Evolutionary conservation across 1,140 invertebrate genomes (phyloP), one percentile per base, ranked within the genome.

Genomic region (Micrasema minimum): DNA sequence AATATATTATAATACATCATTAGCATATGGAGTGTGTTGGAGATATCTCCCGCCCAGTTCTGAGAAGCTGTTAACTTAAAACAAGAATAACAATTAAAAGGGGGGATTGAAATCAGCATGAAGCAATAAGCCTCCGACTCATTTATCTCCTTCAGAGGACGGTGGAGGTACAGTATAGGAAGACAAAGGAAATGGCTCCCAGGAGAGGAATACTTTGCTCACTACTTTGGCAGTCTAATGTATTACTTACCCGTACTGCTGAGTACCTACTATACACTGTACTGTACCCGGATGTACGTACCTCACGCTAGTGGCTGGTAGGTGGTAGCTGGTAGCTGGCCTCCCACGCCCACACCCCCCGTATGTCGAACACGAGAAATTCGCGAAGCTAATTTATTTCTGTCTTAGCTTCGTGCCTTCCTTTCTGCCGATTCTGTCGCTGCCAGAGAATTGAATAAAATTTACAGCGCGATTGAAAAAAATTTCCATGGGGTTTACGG

Each of bases 171-270:
- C 38, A 26, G 46, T 35, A 45, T 68, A 41, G 59, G 37, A 72
- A 75, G 73, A 75, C 73, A 75, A 75, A 72, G 73, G 66, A 66
- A 72, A 75, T 72, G 53, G 66, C 66, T 75, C 73, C 73, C 70
- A 46, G 22, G 73, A 72, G 73, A 69, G 66, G 64, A 66, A 74
- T 74, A 71, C 72, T 74, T 74, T 74, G 69, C 72, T 74, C 69
- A 66, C 69, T 71, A 74, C 72, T 74, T 74, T 74, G 72, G 69
- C 72, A 74, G 69, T 74, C 72, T 74, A 71, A 74, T 74, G 72
- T 74, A 74, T 71, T 74, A 69, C 72, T 70, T 66, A 67, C 67
- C n/a, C 64, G n/a, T n/a, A n/a, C n/a, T n/a, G n/a, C n/a, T n/a
- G n/a, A 16, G n/a, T n/a, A n/a, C n/a, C n/a, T n/a, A n/a, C n/a